These are phyloP conservation scores for Elegia similella DNA, from an alignment of 2,888 invertebrate genomes.

Conservation along the genomic window DNA sequence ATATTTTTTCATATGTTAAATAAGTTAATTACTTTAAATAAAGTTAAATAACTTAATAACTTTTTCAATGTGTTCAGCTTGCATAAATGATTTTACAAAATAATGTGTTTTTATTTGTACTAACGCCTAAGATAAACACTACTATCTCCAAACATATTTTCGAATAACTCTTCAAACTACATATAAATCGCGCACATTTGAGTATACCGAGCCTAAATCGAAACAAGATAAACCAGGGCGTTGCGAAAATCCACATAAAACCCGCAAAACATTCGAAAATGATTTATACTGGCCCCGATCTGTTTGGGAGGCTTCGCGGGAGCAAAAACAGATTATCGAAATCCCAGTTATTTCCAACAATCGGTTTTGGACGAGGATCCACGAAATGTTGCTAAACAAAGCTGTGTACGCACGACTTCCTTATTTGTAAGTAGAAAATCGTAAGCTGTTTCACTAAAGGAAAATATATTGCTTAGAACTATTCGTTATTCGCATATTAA, in stretches of 20 bases:
- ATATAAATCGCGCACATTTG: background rate
- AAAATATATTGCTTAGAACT: too few relatives aligned
- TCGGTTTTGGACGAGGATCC: constrained; percentile 48
- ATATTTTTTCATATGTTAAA: too few relatives aligned
- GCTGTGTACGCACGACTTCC: background rate
- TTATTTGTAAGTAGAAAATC: background rate
- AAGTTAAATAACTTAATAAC: too few relatives aligned
- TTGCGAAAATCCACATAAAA: constrained; percentile 66
- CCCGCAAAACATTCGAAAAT: constrained; percentile 71
- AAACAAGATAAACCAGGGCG: constrained; percentile 65
- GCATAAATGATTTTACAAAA: too few relatives aligned
- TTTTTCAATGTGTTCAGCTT: too few relatives aligned
- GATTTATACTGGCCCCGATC: constrained; percentile 71
- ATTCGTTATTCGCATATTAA: too few relatives aligned
- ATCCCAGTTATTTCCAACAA: constrained; percentile 64
- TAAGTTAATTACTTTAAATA: too few relatives aligned
- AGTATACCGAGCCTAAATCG: constrained; percentile 36
- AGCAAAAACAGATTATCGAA: constrained; percentile 74
- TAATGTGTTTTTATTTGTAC: too few relatives aligned
- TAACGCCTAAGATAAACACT: too few relatives aligned
- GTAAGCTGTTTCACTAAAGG: too few relatives aligned
- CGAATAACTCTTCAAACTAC: background rate
- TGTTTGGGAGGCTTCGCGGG: constrained; percentile 61
- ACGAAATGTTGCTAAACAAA: constrained; percentile 30
- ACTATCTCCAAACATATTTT: background rate